Conservation (phyloP, 1,140 invertebrate genomes). For the Euwallacea similis region DNA sequence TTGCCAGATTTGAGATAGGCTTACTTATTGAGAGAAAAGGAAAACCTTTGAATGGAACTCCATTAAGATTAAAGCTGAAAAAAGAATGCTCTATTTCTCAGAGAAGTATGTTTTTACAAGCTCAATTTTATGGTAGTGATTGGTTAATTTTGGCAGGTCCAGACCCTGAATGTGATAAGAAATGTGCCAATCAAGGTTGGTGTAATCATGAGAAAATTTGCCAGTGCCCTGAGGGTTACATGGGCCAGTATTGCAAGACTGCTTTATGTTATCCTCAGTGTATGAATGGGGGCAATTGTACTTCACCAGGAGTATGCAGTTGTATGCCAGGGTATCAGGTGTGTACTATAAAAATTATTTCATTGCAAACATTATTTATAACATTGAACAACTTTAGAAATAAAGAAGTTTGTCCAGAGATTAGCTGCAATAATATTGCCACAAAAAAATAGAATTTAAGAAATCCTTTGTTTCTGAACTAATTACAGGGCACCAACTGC, state of each 20-base stretch:
- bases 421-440: too few species aligned
- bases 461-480: background rate
- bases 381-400: background rate
- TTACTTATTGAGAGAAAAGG: conserved; percentile 80
- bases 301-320: conserved; percentile 82
- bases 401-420: too few species aligned
- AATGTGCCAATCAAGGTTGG: conserved; percentile 80
- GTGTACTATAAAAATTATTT: background rate
- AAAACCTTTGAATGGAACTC: conserved; percentile 81
- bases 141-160: conserved; percentile 61
- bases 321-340: conserved; percentile 86
- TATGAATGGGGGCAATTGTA: conserved; percentile 89
- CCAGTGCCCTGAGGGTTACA: conserved; percentile 85
- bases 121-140: background rate
- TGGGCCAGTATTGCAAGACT: conserved; percentile 84
- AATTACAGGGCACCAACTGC: conserved; percentile 45
- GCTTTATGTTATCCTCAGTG: conserved; percentile 91
- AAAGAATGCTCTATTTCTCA: conserved; percentile 84
- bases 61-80: conserved; percentile 82
- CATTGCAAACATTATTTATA: background rate
- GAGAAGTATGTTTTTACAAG: conserved; percentile 72
- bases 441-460: background rate
- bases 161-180: conserved; percentile 85
- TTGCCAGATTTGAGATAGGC: conserved; percentile 86
- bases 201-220: conserved; percentile 81